Percentiles rank a stretch among this genome's conserved stretches.
Evolutionary conservation across 2,113 vertebrate species (phyloP).

Genomic region (Pterophyllum scalare): DNA sequence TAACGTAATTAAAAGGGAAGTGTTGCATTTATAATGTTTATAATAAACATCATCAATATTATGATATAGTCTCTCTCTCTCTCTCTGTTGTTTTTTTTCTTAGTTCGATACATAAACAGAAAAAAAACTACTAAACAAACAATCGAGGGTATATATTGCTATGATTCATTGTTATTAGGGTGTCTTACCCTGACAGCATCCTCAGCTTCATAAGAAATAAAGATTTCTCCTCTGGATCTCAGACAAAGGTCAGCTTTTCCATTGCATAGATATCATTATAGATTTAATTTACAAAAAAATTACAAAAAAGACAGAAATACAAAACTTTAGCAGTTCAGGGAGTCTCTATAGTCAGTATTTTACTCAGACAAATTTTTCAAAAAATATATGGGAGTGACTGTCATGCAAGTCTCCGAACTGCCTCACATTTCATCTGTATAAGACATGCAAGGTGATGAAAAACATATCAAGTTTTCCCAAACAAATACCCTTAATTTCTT

Average conservation of each 20-base stretch:
- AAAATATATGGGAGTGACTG: neutral
- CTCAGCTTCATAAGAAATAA: too few species aligned
- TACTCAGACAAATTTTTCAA: neutral
- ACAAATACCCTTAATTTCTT: neutral
- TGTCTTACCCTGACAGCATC: too few species aligned
- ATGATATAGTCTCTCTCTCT: fast-evolving
- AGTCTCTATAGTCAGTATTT: neutral
- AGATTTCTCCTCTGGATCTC: too few species aligned
- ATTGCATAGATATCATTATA: too few species aligned
- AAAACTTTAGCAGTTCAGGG: neutral
- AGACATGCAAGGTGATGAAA: too few species aligned
- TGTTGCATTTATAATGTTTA: neutral
- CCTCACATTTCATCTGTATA: too few species aligned
- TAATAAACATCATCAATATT: neutral
- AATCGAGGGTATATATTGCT: too few species aligned
- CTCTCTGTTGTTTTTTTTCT: neutral
- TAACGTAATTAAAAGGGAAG: too few species aligned
- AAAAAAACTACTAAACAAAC: neutral
- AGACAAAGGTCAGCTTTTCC: too few species aligned
- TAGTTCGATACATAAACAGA: neutral
- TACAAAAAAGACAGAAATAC: neutral
- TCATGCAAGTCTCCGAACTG: fast-evolving
- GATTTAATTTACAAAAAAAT: too few species aligned
- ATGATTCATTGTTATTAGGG: too few species aligned
- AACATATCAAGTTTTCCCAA: neutral